A percentile compares a stretch with the other conserved stretches of the same genome.
These are phyloP conservation scores for Phytoseiulus persimilis DNA, from an alignment of 2,888 invertebrate species.

Conservation along the genomic window DNA sequence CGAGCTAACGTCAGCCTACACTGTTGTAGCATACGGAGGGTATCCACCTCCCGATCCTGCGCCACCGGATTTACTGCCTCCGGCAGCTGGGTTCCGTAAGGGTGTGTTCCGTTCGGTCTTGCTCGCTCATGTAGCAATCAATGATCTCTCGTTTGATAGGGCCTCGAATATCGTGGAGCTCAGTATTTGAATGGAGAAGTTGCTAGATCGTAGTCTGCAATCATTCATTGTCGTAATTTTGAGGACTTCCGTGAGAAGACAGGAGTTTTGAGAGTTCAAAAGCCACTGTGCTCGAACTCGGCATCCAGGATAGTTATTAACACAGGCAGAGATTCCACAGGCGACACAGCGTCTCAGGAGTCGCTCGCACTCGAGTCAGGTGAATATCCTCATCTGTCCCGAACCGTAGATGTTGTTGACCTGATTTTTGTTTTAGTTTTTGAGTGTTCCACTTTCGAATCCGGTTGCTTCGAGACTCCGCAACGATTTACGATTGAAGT, in stretches of 20 bases:
- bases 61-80: slow-evolving; percentile 60
- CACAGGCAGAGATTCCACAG: slow-evolving; percentile 40
- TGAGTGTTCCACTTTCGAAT: not conserved
- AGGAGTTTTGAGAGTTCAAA: too few species aligned
- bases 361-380: slow-evolving; percentile 46
- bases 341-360: slow-evolving; percentile 46
- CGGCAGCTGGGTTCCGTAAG: slow-evolving; percentile 37
- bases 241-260: too few species aligned
- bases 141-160: not conserved
- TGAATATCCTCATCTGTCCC: slow-evolving; percentile 42
- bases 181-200: too few species aligned
- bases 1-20: not conserved
- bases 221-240: too few species aligned
- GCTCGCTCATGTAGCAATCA: not conserved
- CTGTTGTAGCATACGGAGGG: slow-evolving; percentile 52
- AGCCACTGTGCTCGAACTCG: too few species aligned
- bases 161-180: not conserved
- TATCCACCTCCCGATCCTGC: slow-evolving; percentile 76
- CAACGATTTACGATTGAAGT: too few species aligned
- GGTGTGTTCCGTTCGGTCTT: not conserved
- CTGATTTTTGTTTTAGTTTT: not conserved
- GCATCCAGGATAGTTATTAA: not conserved
- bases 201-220: too few species aligned
- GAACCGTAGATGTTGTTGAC: not conserved
- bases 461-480: not conserved